Conservation (phyloP, 1,140 invertebrate species). For the Drosophila murphyi region DNA sequence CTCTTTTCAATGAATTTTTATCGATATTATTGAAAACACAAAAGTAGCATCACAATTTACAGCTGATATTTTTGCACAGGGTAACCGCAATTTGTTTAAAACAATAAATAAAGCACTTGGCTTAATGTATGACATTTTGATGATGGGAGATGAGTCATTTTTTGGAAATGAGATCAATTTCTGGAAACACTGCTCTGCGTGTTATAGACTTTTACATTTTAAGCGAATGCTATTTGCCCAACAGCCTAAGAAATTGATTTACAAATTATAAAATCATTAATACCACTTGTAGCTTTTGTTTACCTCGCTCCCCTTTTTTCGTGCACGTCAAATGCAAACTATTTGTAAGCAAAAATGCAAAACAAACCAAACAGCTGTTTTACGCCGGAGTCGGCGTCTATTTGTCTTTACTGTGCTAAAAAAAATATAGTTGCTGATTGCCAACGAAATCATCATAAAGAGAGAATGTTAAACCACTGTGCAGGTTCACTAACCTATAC, state of each 20-base stretch:
- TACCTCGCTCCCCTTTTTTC: background rate
- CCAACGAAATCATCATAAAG: conserved; percentile 2
- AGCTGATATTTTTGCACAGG: conserved; percentile 5
- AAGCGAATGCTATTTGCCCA: too few species aligned
- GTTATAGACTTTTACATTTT: too few species aligned
- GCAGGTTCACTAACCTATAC: background rate
- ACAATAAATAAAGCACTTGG: background rate
- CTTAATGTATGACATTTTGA: too few species aligned
- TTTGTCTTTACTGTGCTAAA: background rate
- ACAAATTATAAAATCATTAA: too few species aligned
- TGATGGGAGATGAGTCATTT: too few species aligned
- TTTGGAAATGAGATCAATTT: too few species aligned
- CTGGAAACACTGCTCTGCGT: too few species aligned
- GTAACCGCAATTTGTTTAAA: background rate
- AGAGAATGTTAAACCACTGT: background rate
- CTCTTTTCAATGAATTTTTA: background rate
- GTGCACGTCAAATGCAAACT: background rate
- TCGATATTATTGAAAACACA: conserved; percentile 2
- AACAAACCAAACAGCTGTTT: background rate
- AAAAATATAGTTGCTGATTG: background rate
- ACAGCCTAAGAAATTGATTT: too few species aligned
- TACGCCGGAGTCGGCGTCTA: background rate
- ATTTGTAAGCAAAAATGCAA: background rate
- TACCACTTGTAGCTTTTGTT: too few species aligned
- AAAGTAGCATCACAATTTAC: background rate